phyloP scores from a whole-genome alignment of 2,113 vertebrate genomes.

The Cisticola juncidis region DNA sequence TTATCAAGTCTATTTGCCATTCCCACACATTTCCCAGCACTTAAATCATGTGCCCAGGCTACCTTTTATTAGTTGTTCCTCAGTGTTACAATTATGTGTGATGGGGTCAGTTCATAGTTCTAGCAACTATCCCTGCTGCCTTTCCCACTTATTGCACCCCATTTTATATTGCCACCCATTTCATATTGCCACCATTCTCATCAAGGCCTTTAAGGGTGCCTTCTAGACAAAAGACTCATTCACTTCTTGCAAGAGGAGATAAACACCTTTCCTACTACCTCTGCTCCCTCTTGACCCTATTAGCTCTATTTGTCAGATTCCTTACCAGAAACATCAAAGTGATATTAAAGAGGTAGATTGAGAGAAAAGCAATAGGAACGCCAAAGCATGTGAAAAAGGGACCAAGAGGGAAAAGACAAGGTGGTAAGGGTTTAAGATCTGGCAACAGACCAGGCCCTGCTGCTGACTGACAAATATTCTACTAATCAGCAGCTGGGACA shows the following conservation, averaged over 20 bases:
- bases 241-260: neutral
- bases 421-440: neutral
- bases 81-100: neutral
- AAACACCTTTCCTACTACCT: neutral
- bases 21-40: neutral
- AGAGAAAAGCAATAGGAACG: neutral
- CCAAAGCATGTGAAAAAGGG: neutral
- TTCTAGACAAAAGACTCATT: neutral
- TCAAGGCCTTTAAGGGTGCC: neutral
- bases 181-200: neutral
- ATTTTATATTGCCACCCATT: neutral
- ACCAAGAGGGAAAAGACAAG: neutral
- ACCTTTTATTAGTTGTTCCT: neutral
- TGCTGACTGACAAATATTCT: constrained; percentile 7
- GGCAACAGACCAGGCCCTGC: neutral
- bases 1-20: neutral
- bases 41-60: neutral
- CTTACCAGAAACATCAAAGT: neutral
- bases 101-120: neutral
- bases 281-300: neutral
- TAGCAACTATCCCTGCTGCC: neutral
- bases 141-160: neutral
- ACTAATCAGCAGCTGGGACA: neutral
- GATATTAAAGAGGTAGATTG: neutral
- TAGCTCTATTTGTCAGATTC: neutral